Percentiles rank a stretch among this genome's conserved stretches.
Evolutionary conservation across 2,113 vertebrate species (phyloP).

Genomic region (Odobenus rosmarus): DNA sequence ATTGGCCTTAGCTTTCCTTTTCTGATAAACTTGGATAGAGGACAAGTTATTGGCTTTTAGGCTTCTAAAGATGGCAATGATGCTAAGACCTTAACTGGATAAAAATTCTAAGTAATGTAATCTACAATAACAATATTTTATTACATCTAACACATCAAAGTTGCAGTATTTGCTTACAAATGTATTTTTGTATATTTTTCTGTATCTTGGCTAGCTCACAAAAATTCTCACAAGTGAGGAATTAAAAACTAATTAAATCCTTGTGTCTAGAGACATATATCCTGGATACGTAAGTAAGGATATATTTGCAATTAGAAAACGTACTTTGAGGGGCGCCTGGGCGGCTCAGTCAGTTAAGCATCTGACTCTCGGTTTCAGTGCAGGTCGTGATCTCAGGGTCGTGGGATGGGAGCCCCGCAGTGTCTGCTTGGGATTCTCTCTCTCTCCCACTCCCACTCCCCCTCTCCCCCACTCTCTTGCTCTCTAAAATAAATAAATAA

Average conservation of each 20-base stretch:
- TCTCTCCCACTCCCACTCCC: neutral
- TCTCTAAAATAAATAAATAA: neutral
- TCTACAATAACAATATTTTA: neutral
- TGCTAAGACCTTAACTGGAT: neutral
- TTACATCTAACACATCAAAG: neutral
- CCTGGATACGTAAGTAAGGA: neutral
- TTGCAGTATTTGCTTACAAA: neutral
- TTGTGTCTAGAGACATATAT: neutral
- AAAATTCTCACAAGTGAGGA: neutral
- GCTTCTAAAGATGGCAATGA: neutral
- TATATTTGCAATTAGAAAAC: neutral
- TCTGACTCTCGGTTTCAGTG: neutral
- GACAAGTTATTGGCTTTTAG: neutral
- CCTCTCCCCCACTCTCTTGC: neutral
- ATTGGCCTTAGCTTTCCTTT: neutral
- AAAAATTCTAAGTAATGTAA: neutral
- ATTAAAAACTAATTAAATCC: slow-evolving; percentile 15
- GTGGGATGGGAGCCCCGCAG: neutral
- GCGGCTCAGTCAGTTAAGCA: neutral
- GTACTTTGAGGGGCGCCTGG: neutral
- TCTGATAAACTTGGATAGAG: neutral
- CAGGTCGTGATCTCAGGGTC: neutral
- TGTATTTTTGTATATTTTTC: neutral
- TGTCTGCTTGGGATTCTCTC: neutral
- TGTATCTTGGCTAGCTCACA: neutral